Evolutionary conservation across 2,797 vertebrate species (phyloP).

Genomic region (Premnoplex brunnescens): DNA sequence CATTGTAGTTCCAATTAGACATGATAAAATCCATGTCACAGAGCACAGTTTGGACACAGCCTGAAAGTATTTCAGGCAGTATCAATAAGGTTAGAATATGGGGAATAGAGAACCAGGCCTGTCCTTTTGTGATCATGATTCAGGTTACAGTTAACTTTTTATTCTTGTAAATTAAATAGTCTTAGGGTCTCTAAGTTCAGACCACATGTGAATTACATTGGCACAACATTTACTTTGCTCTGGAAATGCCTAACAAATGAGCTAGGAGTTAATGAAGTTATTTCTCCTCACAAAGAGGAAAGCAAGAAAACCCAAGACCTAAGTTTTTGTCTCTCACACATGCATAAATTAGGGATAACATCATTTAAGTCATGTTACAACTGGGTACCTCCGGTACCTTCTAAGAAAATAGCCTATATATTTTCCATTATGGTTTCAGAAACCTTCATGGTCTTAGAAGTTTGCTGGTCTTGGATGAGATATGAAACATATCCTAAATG

Average conservation of each 20-base stretch:
- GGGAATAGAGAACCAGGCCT: background rate
- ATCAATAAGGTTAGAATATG: background rate
- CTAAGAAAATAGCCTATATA: background rate
- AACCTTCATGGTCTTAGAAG: background rate
- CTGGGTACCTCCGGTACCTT: background rate
- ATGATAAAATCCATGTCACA: background rate
- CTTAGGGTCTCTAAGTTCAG: slow-evolving; percentile 35
- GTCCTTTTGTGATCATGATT: background rate
- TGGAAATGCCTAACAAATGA: slow-evolving; percentile 64
- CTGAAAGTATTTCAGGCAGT: background rate
- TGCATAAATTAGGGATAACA: background rate
- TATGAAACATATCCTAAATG: background rate
- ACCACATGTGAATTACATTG: slow-evolving; percentile 49
- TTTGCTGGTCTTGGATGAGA: background rate
- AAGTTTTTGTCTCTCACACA: background rate
- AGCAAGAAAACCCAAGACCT: background rate
- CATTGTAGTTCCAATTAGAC: background rate
- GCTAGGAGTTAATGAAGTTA: slow-evolving; percentile 10
- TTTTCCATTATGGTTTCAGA: background rate
- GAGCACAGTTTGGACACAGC: background rate
- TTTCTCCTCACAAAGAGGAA: background rate
- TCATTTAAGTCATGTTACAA: background rate
- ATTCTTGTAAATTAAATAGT: slow-evolving; percentile 62
- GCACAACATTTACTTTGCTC: slow-evolving; percentile 1
- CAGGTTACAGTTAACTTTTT: slow-evolving; percentile 50